phyloP scores from a whole-genome alignment of 2,888 invertebrate genomes.

The Operophtera brumata region DNA sequence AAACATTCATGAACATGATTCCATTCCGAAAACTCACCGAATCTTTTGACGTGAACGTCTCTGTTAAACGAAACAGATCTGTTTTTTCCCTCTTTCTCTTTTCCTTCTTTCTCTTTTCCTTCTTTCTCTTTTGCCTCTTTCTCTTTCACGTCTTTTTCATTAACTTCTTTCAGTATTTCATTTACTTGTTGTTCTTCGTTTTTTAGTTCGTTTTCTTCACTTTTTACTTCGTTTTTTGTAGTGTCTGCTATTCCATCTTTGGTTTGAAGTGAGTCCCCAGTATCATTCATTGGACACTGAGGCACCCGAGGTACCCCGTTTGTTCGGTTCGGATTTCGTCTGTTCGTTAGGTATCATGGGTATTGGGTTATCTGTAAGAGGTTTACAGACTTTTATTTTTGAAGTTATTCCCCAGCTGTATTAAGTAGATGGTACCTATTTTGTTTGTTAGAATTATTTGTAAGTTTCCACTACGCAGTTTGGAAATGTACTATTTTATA shows the following conservation, averaged over 20 bases:
- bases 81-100: slow-evolving; percentile 39
- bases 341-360: slow-evolving; percentile 66
- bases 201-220: slow-evolving; percentile 6
- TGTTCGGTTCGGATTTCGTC: slow-evolving; percentile 48
- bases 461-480: no score
- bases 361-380: slow-evolving; percentile 67
- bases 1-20: slow-evolving; percentile 5
- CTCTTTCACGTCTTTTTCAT: slow-evolving; percentile 19
- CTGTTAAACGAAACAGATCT: slow-evolving; percentile 93
- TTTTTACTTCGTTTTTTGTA: background rate
- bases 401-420: no score
- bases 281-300: slow-evolving; percentile 73
- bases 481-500: no score
- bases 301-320: slow-evolving; percentile 69
- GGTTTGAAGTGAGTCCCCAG: slow-evolving; percentile 57
- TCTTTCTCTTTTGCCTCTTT: slow-evolving; percentile 55
- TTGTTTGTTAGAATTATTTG: no score
- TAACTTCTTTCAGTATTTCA: slow-evolving; percentile 37
- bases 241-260: slow-evolving; percentile 59
- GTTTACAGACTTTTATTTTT: slow-evolving; percentile 20
- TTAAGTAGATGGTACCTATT: no score
- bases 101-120: slow-evolving; percentile 65
- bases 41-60: slow-evolving; percentile 94
- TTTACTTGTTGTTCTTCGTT: slow-evolving; percentile 15
- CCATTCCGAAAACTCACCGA: slow-evolving; percentile 82